phyloP scores from a whole-genome alignment of 2,797 vertebrate species.

The Petrocephalus sullivani region DNA sequence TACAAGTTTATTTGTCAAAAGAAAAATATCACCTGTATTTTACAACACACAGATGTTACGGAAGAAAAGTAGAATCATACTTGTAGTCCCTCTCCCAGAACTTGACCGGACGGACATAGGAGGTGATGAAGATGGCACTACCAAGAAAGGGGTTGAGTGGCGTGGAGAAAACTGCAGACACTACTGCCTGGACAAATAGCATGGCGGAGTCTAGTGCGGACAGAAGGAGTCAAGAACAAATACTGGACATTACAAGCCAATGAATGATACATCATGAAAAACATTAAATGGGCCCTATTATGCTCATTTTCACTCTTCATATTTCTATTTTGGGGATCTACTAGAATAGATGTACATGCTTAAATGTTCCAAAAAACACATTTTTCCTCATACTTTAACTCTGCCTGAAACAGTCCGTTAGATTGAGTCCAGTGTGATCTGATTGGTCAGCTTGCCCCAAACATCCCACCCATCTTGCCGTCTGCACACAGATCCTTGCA shows the following conservation, averaged over 20 bases:
- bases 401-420: neutral
- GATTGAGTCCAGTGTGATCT: neutral
- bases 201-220: slow-evolving; percentile 83
- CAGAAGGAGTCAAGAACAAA: slow-evolving; percentile 63
- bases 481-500: neutral
- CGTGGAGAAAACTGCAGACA: slow-evolving; percentile 91
- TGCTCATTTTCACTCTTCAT: neutral
- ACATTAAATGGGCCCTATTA: neutral
- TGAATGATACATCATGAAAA: neutral
- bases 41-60: slow-evolving; percentile 7
- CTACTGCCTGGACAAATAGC: slow-evolving; percentile 86
- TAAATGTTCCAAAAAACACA: neutral
- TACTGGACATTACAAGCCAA: neutral
- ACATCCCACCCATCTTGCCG: neutral
- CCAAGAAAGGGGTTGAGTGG: slow-evolving; percentile 94
- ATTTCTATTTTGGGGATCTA: neutral
- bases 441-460: neutral
- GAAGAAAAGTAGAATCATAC: slow-evolving; percentile 53
- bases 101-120: slow-evolving; percentile 91
- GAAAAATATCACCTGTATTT: slow-evolving; percentile 1
- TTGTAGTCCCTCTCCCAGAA: slow-evolving; percentile 99
- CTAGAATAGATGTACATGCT: neutral
- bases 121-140: slow-evolving; percentile 98
- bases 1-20: neutral
- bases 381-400: neutral